Conservation (phyloP, 2,797 vertebrate genomes). For the Bryconaethiops microstoma region DNA sequence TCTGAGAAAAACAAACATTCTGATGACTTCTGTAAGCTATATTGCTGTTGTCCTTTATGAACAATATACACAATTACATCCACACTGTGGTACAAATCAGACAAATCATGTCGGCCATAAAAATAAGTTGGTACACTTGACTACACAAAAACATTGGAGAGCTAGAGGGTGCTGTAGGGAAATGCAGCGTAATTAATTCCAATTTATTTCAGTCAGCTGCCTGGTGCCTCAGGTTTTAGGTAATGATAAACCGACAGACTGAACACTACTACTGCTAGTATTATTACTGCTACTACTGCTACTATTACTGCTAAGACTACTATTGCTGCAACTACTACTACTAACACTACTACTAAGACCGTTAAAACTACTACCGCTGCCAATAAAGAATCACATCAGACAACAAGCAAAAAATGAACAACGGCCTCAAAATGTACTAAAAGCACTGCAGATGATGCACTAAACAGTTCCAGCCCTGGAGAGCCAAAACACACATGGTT, state of each 20-base stretch:
- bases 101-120: neutral
- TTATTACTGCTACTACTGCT: too few relatives aligned
- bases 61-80: neutral
- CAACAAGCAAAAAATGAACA: too few relatives aligned
- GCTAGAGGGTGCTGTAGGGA: constrained; percentile 35
- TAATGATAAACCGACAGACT: neutral
- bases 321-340: neutral
- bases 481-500: neutral
- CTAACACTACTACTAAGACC: too few relatives aligned
- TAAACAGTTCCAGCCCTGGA: neutral
- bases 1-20: constrained; percentile 71
- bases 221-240: constrained; percentile 13
- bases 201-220: constrained; percentile 20
- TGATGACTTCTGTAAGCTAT: neutral
- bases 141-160: constrained; percentile 30
- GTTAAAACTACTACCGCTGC: too few relatives aligned
- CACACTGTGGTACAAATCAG: too few relatives aligned
- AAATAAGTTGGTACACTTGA: constrained; percentile 18
- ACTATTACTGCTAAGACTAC: too few relatives aligned
- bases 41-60: neutral
- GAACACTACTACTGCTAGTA: neutral
- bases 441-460: neutral
- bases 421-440: too few relatives aligned
- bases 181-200: constrained; percentile 54
- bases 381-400: too few relatives aligned